Evolutionary conservation across 2,797 vertebrate species (phyloP), one percentile per base, ranked within the genome.

Genomic region (Diplodus puntazzo): DNA sequence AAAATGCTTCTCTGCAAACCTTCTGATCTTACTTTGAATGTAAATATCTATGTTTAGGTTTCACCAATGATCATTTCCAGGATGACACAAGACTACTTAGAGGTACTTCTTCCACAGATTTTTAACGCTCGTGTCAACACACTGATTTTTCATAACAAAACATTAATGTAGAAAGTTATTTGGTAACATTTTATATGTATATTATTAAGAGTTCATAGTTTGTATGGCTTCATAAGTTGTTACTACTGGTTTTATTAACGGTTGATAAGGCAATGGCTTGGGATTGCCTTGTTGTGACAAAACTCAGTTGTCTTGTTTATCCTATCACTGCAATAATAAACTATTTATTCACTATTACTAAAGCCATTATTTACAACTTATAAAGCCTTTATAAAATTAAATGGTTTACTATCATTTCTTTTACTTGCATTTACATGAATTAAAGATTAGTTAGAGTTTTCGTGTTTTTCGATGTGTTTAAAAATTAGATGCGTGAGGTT

Each of bases 31-130:
- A 80, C 85, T 94, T 92, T 95, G 80, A 95, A 95, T 94, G 87
- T 89, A 91, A 93, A 95, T 95, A 94, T 96, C 90, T 95, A 95
- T 96, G 94, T 96, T 94, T 94, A 96, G 95, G 95, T 95, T 95
- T 96, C 95, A 95, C 92, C 93, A 95, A 93, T 94, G 95, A 95
- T 95, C 95, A 96, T 96, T 96, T 95, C 95, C 95, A 96, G 94
- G 95, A 96, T 94, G 95, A 96, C 92, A 95, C 95, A 69, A 92
- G 95, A 93, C 95, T 96, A 75, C 94, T 96, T 95, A 94, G 95
- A 96, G 95, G 95, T 96, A 95, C 91, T 92, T 88, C 53, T 30
- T 73, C 75, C 86, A 67, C 81, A 87, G 85, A 86, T 87, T 82
- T 89, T 83, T 83, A 65, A 71, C 77, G 54, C 84, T 89, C 69